Evolutionary conservation across 2,797 vertebrate species (phyloP), one percentile per base, ranked within the genome.

Genomic region (Siniperca scherzeri): DNA sequence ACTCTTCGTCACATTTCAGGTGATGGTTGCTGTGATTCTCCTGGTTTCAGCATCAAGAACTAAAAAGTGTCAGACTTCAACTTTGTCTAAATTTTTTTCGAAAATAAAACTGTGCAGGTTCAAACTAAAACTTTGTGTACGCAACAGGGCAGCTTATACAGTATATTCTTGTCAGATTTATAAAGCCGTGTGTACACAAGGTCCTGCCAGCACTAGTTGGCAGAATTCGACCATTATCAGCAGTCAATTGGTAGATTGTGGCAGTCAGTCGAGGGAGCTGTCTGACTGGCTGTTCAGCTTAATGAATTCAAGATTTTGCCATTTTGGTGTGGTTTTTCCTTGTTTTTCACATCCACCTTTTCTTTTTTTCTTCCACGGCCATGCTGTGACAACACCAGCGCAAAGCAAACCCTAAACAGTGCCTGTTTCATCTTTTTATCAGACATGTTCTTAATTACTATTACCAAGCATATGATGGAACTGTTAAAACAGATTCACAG

Each of bases 21-120:
- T 75, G 72, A 70, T 52, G 64, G 64, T 78, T 44, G 5, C 19
- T 69, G 14, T 42, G 25, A 48, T 70, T 83, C 10, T 57, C 1
- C n/a, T 68, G 55, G 22, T 60, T 36, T 67, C 44, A 38, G 22
- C 2, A 0, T 25, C 53, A 60, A 53, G 21, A 25, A 46, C 5
- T 36, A 12, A 52, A 75, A 36, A 40, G n/a, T 22, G 2, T 42
- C 13, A 42, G 22, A 46, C 36, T 56, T 56, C 5, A n/a, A 66
- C 13, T 57, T 70, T 56, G 48, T 50, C 21, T 16, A n/a, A n/a
- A n/a, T 4, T 33, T 30, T 30, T 3, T 42, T 42, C 6, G 42
- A n/a, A 36, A 5, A 53, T 67, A 21, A 69, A 66, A 59, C 44
- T 70, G 36, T 17, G 1, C 16, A 46, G 25, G 2, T 44, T 25